Evolutionary conservation across 2,113 vertebrate genomes (phyloP), one percentile per base, ranked within the genome.

Genomic region (Laterallus jamaicensis): DNA sequence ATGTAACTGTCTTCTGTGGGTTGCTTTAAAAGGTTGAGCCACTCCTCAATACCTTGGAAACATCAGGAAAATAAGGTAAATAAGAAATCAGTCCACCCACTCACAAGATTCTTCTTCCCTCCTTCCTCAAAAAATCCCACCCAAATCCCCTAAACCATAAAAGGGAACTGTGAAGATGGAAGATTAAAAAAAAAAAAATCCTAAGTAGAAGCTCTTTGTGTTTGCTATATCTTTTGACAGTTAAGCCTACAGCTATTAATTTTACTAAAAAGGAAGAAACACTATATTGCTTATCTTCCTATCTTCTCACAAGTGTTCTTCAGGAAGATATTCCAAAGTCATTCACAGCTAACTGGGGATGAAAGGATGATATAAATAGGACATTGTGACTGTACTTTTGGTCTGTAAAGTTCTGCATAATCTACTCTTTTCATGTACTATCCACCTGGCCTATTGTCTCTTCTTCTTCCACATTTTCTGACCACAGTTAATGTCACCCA

Each of bases 261-360:
- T 91, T 56, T 39, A 78, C n/a, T 76, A 39, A 89, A 89, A 94
- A 92, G 55, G 71, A 84, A 83, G 32, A 26, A 85, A 84, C 93
- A 15, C 31, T 58, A 59, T 31, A 66, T 47, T 75, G 20, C n/a
- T 92, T 91, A 90, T 54, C 35, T 71, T 89, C 60, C 35, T 91
- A n/a, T 84, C 58, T 88, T 95, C 85, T 81, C 52, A 70, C 42
- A 93, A 93, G 32, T 79, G 71, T 78, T 96, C 88, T 95, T 84
- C 35, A 91, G 81, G 71, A 92, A 60, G 50, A 73, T 62, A 92
- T 83, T 96, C 80, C 49, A 82, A 88, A 94, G 54, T 87, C 73
- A 63, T 82, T 75, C 88, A 78, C 90, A 75, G 73, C 56, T 87
- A 77, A 70, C 35, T 64, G 40, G 5, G 49, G 70, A 28, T 88